Evolutionary conservation across 2,888 invertebrate genomes (phyloP), one percentile per base, ranked within the genome.

Genomic region (Dasypogon diadema): DNA sequence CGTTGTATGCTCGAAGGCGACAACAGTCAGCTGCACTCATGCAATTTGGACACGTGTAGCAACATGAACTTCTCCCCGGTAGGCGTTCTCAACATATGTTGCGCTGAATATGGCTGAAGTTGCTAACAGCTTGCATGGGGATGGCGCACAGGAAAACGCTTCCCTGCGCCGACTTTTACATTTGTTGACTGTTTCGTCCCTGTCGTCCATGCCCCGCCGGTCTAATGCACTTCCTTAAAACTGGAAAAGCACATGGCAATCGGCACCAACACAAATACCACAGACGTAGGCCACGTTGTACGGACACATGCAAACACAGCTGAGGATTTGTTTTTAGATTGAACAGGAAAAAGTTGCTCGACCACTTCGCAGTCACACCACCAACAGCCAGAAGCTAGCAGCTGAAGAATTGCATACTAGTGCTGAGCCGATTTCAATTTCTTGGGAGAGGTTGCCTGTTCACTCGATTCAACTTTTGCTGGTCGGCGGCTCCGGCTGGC

Each of bases 301-400:
- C 8, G 8, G 42, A 12, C 3, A 12, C 42, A n/a, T 42, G 42
- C 2, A 6, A 12, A n/a, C 12, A 42, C n/a, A n/a, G n/a, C n/a
- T 42, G 42, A n/a, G 1, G 12, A n/a, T 12, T 42, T 42, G 42
- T 12, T 42, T 42, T 8, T 30, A n/a, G n/a, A 12, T 42, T 6
- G 21, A 46, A 46, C 42, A 14, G 48, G 46, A 65, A 65, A 48
- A 65, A 65, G 46, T 65, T 46, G 65, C 24, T 46, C 48, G 14
- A 48, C 65, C 24, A 65, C 48, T 46, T 46, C 48, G 22, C 48
- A 16, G 8, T 30, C 30, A 8, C 63, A 30, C 2, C 22, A 42
- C 16, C 34, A 42, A 14, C 34, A 16, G 34, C 16, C 10, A 8
- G 24, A 1, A 4, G 12, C 63, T 2, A n/a, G n/a, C n/a, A n/a